Conservation (phyloP, 53 echinoderm and acorn worm species). For the Pentamera pediparva region DNA sequence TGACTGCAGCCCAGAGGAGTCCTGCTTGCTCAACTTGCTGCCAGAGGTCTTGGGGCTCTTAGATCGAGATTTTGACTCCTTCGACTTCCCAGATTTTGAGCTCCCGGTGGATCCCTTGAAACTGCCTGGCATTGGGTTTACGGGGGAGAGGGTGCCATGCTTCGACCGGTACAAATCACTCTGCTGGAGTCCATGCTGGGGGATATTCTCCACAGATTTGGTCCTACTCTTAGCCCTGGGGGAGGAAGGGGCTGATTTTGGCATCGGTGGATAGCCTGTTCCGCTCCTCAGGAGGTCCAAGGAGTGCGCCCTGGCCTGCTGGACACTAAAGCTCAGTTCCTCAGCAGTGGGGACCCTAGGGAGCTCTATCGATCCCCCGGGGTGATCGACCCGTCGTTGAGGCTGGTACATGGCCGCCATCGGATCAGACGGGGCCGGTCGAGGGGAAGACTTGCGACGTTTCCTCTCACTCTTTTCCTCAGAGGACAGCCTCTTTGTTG, state of each 20-base stretch:
- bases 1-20: neutral
- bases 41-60: conserved; percentile 32
- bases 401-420: neutral
- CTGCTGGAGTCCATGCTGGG: conserved; percentile 10
- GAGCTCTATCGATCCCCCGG: conserved; percentile 8
- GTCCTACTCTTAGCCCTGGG: conserved; percentile 12
- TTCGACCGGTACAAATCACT: neutral
- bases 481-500: neutral
- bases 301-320: conserved; percentile 28
- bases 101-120: neutral
- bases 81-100: conserved; percentile 21
- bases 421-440: conserved; percentile 4
- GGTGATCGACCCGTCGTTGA: conserved; percentile 10
- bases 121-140: neutral
- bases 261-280: conserved; percentile 13
- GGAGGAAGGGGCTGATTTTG: conserved; percentile 16
- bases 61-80: conserved; percentile 26
- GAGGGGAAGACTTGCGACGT: conserved; percentile 17
- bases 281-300: conserved; percentile 12
- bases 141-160: neutral
- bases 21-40: conserved; percentile 6
- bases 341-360: conserved; percentile 33
- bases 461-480: conserved; percentile 25
- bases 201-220: conserved; percentile 7
- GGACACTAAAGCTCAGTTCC: conserved; percentile 32